Conservation (phyloP, 2,797 vertebrate genomes). For the Chanos chanos region DNA sequence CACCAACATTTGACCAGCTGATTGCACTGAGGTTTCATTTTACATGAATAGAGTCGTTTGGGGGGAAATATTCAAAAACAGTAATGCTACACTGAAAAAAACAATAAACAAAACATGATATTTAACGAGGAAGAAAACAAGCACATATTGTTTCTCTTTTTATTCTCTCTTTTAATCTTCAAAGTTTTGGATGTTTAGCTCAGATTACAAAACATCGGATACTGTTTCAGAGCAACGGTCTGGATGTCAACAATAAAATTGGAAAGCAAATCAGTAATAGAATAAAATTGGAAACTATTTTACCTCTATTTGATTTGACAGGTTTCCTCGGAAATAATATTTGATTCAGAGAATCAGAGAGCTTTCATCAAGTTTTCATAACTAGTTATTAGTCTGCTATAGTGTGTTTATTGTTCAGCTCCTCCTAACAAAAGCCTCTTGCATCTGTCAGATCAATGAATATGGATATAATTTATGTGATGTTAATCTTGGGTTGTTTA, state of each 20-base stretch:
- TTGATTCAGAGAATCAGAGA: constrained; percentile 1
- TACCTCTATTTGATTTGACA: constrained; percentile 10
- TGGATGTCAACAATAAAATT: no score
- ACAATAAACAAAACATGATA: constrained; percentile 49
- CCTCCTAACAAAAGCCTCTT: no score
- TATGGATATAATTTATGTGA: no score
- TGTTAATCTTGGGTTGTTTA: no score
- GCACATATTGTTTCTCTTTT: constrained; percentile 53
- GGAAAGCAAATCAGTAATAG: no score
- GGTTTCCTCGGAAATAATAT: constrained; percentile 9
- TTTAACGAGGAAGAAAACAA: constrained; percentile 60
- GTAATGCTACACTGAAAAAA: constrained; percentile 17
- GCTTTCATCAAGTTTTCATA: constrained; percentile 4
- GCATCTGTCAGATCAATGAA: no score
- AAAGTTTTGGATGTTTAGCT: constrained; percentile 31
- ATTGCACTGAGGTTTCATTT: no score
- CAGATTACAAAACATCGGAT: constrained; percentile 9
- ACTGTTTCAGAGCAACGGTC: constrained; percentile 16
- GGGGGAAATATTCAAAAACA: constrained; percentile 1
- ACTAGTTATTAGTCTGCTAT: no score
- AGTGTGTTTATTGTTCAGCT: no score
- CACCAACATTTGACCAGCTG: no score
- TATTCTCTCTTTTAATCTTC: no score
- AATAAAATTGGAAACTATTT: not conserved
- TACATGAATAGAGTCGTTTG: no score